phyloP scores from a whole-genome alignment of 2,113 vertebrate species.

The Trogon melanurus region DNA sequence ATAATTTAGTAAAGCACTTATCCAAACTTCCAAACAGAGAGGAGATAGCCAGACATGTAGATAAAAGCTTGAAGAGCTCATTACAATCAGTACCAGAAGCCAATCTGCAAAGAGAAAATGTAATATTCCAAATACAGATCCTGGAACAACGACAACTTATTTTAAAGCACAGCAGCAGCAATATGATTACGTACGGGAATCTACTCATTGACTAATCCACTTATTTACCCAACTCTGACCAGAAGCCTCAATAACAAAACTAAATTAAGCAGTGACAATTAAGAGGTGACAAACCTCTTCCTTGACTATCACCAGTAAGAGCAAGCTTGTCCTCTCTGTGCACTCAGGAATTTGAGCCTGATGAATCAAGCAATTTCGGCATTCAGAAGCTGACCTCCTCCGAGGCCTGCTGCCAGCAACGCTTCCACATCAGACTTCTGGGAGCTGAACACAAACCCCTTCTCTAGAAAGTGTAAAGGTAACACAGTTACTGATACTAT shows the following conservation, averaged over 20 bases:
- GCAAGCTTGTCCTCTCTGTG: background rate
- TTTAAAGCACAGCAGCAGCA: background rate
- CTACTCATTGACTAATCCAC: background rate
- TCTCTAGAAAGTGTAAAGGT: background rate
- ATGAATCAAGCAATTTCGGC: background rate
- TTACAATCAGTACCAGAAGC: background rate
- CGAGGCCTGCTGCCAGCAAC: background rate
- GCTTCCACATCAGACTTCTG: background rate
- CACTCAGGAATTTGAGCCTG: background rate
- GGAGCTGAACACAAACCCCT: background rate
- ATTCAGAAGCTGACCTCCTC: background rate
- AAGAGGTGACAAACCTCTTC: background rate
- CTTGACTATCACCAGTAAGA: background rate
- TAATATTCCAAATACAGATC: slow-evolving; percentile 22
- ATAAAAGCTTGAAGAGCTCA: background rate
- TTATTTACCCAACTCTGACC: background rate
- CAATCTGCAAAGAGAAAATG: slow-evolving; percentile 2
- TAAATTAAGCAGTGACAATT: background rate
- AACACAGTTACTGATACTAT: background rate
- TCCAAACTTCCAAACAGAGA: background rate
- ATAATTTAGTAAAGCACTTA: background rate
- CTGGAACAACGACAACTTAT: slow-evolving; percentile 30
- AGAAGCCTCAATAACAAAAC: background rate
- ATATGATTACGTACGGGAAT: slow-evolving; percentile 14
- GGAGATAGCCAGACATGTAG: background rate